These are phyloP conservation scores for Ladona fulva DNA, from an alignment of 1,140 invertebrate genomes.

Conservation along the genomic window DNA sequence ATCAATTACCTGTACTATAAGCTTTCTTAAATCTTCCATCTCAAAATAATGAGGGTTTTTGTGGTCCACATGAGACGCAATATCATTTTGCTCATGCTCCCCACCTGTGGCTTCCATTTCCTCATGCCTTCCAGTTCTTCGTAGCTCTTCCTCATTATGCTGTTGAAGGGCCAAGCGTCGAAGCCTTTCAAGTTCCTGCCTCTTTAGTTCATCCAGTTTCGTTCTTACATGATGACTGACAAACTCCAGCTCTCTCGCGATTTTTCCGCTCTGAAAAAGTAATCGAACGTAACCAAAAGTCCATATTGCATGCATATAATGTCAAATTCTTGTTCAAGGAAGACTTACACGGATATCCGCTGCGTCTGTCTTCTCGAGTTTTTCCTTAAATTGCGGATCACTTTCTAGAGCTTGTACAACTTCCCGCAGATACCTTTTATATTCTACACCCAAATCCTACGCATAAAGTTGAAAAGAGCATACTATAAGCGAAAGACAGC, in stretches of 20 bases:
- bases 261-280: constrained; percentile 67
- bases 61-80: constrained; percentile 75
- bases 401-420: constrained; percentile 75
- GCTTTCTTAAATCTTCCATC: constrained; percentile 85
- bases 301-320: constrained; percentile 1
- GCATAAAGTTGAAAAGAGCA: constrained; percentile 14
- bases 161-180: constrained; percentile 40
- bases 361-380: constrained; percentile 69
- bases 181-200: constrained; percentile 69
- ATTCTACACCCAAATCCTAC: constrained; percentile 51
- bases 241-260: constrained; percentile 82
- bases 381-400: constrained; percentile 70
- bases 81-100: constrained; percentile 18
- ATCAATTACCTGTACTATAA: constrained; percentile 66
- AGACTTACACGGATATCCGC: constrained; percentile 64
- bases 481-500: neutral
- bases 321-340: constrained; percentile 8
- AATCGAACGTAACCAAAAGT: constrained; percentile 16
- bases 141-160: constrained; percentile 76
- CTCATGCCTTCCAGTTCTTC: constrained; percentile 46
- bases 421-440: constrained; percentile 77
- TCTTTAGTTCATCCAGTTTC: constrained; percentile 87
- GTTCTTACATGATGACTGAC: constrained; percentile 78
- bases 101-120: constrained; percentile 30
- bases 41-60: constrained; percentile 89